Conservation (phyloP, 2,113 vertebrate genomes). For the Argyrosomus japonicus region DNA sequence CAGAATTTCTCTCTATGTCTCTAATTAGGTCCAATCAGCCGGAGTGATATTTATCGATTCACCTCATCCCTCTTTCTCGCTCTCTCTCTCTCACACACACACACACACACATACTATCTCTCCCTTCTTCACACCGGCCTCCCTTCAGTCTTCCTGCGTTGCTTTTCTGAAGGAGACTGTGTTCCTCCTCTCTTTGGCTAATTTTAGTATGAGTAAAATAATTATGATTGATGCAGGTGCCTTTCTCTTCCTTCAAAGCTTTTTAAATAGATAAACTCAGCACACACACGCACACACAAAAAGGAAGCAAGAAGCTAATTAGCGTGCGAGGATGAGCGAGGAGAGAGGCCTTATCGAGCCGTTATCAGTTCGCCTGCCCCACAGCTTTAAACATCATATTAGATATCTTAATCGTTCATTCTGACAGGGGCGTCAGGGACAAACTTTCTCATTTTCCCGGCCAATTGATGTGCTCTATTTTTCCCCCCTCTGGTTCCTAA, state of each 20-base stretch:
- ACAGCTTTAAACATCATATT: conserved; percentile 78
- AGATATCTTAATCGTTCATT: conserved; percentile 76
- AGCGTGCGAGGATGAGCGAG: conserved; percentile 61
- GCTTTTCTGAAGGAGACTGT: conserved; percentile 73
- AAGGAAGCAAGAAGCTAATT: conserved; percentile 78
- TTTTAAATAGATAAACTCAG: conserved; percentile 70
- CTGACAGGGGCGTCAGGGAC: conserved; percentile 63
- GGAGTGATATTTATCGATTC: conserved; percentile 86
- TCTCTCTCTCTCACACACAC: not conserved
- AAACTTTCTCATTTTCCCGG: conserved; percentile 67
- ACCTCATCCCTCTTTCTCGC: conserved; percentile 59
- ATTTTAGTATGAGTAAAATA: conserved; percentile 82
- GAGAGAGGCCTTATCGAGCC: conserved; percentile 69
- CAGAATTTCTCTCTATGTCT: conserved; percentile 78
- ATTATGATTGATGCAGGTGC: conserved; percentile 84
- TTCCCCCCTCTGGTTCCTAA: conserved; percentile 40
- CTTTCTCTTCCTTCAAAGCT: conserved; percentile 74
- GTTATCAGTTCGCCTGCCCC: conserved; percentile 67
- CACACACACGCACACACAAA: conserved; percentile 37
- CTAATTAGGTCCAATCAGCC: conserved; percentile 85
- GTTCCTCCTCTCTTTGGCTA: conserved; percentile 61
- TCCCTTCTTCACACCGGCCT: conserved; percentile 32
- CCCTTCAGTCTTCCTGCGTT: conserved; percentile 18
- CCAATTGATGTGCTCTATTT: conserved; percentile 64
- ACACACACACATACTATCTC: not conserved